These are phyloP conservation scores for Crotalus viridis DNA, from an alignment of 2,113 vertebrate genomes.

Conservation along the genomic window DNA sequence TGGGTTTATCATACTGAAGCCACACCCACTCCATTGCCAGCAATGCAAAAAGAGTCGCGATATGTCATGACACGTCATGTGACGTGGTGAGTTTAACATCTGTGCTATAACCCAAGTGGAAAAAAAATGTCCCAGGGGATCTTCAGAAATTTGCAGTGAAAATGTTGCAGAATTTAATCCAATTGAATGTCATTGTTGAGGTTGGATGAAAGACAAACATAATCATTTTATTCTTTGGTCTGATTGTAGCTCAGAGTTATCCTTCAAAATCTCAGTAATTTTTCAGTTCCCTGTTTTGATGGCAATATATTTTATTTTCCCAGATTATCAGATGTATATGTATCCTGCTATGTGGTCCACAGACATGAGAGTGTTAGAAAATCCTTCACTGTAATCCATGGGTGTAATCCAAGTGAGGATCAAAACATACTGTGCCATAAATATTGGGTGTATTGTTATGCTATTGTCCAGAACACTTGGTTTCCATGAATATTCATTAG, in stretches of 20 bases:
- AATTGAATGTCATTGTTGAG: not conserved
- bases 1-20: too few relatives aligned
- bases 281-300: not conserved
- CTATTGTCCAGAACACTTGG: not conserved
- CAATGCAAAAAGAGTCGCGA: too few relatives aligned
- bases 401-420: not conserved
- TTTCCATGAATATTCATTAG: not conserved
- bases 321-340: not conserved
- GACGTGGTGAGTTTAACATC: too few relatives aligned
- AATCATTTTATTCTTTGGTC: not conserved
- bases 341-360: not conserved
- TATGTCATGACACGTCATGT: too few relatives aligned
- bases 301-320: not conserved
- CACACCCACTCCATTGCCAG: too few relatives aligned
- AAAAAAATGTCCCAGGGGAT: not conserved
- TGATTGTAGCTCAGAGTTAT: not conserved
- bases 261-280: not conserved
- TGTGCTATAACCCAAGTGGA: not conserved
- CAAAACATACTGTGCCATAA: not conserved
- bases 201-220: not conserved
- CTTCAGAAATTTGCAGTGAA: not conserved
- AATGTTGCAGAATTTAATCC: not conserved
- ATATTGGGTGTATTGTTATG: not conserved
- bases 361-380: not conserved
- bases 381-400: not conserved